Evolutionary conservation across 1,140 invertebrate species (phyloP), one percentile per base, ranked within the genome.

Genomic region (Orussus abietinus): DNA sequence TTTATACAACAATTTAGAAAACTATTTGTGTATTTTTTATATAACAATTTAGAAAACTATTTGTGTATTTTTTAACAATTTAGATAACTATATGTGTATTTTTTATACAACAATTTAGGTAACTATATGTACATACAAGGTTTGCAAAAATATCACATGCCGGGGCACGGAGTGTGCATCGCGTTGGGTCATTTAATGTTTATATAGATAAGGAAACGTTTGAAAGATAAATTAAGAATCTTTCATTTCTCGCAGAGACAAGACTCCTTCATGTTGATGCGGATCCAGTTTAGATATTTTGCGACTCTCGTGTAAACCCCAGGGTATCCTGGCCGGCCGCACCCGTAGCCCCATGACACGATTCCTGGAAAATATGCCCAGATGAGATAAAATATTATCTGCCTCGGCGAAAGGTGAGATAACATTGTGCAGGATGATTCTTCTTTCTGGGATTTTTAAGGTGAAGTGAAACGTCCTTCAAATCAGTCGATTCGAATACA

Each of bases 221-320:
- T 25, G n/a, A 25, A 25, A n/a, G n/a, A 7, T 25, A 25, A 7
- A 25, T 25, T 25, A 25, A 25, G 22, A n/a, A 7, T 25, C 22
- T 25, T 32, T 60, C 19, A 61, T 18, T 40, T 45, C 3, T 19
- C 30, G 36, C 82, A 83, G 5, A 77, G 48, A 57, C 82, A 85
- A n/a, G 78, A 76, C 44, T 80, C 77, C 17, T 75, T 69, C 45
- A 82, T 79, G 32, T 82, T 80, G 5, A 69, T 55, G 25, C 64
- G 66, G 36, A 88, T 80, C 85, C 85, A 88, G 11, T 76, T 71
- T 0, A 82, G 53, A 56, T 84, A 86, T 49, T 75, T 75, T 5
- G 78, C 73, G 1, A 88, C 80, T 25, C 84, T 72, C 0, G 85
- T 86, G 52, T 88, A 88, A 3, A 88, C 83, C 10, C 82, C 83